Evolutionary conservation across 2,888 invertebrate genomes (phyloP).

Genomic region (Ceratothoa steindachneri): DNA sequence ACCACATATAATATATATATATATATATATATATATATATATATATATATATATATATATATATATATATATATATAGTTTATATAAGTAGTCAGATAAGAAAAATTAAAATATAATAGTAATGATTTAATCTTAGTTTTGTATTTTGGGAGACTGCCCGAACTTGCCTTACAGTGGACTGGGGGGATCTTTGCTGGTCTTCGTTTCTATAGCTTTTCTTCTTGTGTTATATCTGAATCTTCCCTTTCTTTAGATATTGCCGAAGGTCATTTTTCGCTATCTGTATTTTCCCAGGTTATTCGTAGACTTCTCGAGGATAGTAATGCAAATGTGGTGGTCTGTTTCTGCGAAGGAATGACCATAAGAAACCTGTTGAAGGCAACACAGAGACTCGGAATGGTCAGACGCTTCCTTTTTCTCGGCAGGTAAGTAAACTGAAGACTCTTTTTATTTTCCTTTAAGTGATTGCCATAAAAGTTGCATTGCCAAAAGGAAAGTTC

Average conservation of each 20-base stretch:
- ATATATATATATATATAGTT: constrained; percentile 22
- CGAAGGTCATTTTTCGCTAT: too few species aligned
- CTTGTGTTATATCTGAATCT: too few species aligned
- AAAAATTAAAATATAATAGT: too few species aligned
- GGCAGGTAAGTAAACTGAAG: constrained; percentile 59
- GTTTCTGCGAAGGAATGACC: constrained; percentile 74
- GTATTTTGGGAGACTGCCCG: too few species aligned
- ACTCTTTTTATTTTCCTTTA: background rate
- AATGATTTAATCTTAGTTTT: too few species aligned
- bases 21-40: constrained; percentile 19
- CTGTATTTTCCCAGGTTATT: constrained; percentile 55
- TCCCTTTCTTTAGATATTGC: too few species aligned
- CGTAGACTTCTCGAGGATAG: constrained; percentile 59
- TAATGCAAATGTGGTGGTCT: constrained; percentile 64
- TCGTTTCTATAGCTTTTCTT: too few species aligned
- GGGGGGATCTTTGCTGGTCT: too few species aligned
- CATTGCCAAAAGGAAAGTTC: background rate
- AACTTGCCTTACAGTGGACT: too few species aligned
- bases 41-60: constrained; percentile 27
- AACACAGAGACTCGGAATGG: constrained; percentile 59
- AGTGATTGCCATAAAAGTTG: background rate
- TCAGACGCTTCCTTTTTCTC: constrained; percentile 62
- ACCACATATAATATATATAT: too few species aligned
- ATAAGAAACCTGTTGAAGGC: constrained; percentile 64
- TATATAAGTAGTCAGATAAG: too few species aligned